Conservation (phyloP, 2,113 vertebrate species). For the Microcebus jonahi region DNA sequence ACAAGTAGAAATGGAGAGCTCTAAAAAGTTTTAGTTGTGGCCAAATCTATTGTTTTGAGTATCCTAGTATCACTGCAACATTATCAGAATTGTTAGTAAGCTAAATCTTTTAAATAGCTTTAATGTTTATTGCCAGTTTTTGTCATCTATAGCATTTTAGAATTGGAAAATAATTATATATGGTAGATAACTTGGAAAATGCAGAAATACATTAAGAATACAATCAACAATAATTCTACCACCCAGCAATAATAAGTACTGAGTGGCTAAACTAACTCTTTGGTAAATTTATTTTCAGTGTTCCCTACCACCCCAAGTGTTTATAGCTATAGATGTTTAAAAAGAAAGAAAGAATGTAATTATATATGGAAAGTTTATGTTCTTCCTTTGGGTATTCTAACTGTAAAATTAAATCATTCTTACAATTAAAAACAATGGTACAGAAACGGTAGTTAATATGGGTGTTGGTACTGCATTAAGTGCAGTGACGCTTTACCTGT, state of each 20-base stretch:
- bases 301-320: rapidly evolving
- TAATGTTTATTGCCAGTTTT: background rate
- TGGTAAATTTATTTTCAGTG: background rate
- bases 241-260: background rate
- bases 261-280: background rate
- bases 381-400: background rate
- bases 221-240: background rate
- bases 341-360: background rate
- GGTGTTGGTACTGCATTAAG: background rate
- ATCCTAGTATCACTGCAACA: background rate
- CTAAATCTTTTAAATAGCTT: background rate
- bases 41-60: background rate
- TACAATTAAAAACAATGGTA: background rate
- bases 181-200: constrained; percentile 26
- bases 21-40: background rate
- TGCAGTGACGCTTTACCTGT: background rate
- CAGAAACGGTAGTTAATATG: background rate
- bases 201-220: background rate
- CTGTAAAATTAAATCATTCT: background rate
- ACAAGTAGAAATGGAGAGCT: background rate
- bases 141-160: background rate
- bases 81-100: background rate
- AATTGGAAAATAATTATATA: constrained; percentile 48
- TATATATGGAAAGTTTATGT: background rate
- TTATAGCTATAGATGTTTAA: background rate